These are phyloP conservation scores for Astyanax mexicanus DNA, from an alignment of 2,797 vertebrate species.

Conservation along the genomic window DNA sequence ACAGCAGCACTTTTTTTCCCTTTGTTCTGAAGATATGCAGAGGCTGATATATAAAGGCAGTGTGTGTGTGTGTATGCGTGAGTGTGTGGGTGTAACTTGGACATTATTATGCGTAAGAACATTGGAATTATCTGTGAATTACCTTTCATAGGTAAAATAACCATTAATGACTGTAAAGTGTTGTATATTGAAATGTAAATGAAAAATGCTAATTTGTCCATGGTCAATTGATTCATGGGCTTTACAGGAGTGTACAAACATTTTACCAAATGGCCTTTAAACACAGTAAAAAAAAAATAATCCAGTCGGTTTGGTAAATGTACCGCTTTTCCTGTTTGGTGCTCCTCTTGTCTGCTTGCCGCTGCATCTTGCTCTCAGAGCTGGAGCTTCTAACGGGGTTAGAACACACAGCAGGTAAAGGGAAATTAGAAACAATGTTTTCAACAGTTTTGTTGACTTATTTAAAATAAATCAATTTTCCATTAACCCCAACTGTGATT, in stretches of 20 bases:
- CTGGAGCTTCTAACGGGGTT: slow-evolving; percentile 70
- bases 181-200: neutral
- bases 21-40: slow-evolving; percentile 18
- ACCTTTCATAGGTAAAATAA: neutral
- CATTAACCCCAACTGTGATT: too few relatives aligned
- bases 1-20: neutral
- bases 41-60: neutral
- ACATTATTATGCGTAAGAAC: neutral
- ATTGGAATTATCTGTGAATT: neutral
- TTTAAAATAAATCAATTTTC: too few relatives aligned
- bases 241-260: neutral
- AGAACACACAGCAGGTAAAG: neutral
- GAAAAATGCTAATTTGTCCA: neutral
- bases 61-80: neutral
- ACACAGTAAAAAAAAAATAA: too few relatives aligned
- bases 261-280: neutral
- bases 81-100: neutral
- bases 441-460: neutral
- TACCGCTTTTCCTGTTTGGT: slow-evolving; percentile 91
- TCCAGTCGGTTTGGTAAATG: neutral
- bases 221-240: neutral
- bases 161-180: neutral
- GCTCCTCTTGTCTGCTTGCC: slow-evolving; percentile 79
- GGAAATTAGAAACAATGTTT: neutral
- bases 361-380: slow-evolving; percentile 79